Conservation (phyloP, 2,113 vertebrate species). For the Nymphicus hollandicus region DNA sequence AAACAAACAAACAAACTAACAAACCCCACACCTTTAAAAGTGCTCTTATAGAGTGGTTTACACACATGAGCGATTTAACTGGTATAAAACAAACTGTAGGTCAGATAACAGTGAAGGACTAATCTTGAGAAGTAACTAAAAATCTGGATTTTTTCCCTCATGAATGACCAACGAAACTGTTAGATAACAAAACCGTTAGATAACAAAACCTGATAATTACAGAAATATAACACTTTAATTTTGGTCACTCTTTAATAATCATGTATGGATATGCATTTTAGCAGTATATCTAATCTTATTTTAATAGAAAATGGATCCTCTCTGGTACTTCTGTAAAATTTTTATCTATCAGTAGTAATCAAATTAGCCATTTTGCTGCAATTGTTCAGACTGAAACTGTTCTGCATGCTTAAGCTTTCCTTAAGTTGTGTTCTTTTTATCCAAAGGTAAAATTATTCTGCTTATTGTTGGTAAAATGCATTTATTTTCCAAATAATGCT, state of each 20-base stretch:
- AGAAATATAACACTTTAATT: not conserved
- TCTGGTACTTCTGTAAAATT: not conserved
- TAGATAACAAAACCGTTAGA: not conserved
- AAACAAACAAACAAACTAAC: not conserved
- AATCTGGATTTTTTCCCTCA: accelerated
- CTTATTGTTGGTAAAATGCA: not conserved
- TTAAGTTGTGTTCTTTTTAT: not conserved
- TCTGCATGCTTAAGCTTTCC: not conserved
- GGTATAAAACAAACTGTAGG: not conserved
- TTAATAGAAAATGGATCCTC: not conserved
- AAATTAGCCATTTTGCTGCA: not conserved
- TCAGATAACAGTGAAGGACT: not conserved
- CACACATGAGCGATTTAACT: not conserved
- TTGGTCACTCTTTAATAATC: not conserved
- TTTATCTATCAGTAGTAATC: not conserved
- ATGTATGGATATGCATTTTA: not conserved
- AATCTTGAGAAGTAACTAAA: not conserved
- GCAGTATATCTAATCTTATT: not conserved
- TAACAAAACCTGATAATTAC: not conserved
- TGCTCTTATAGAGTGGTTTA: not conserved
- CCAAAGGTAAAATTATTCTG: not conserved
- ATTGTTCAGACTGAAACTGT: not conserved
- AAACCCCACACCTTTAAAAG: not conserved
- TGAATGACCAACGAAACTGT: not conserved
- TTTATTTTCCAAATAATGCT: not conserved